Conservation (phyloP, 2,888 invertebrate genomes). For the Tenthredo amoena region DNA sequence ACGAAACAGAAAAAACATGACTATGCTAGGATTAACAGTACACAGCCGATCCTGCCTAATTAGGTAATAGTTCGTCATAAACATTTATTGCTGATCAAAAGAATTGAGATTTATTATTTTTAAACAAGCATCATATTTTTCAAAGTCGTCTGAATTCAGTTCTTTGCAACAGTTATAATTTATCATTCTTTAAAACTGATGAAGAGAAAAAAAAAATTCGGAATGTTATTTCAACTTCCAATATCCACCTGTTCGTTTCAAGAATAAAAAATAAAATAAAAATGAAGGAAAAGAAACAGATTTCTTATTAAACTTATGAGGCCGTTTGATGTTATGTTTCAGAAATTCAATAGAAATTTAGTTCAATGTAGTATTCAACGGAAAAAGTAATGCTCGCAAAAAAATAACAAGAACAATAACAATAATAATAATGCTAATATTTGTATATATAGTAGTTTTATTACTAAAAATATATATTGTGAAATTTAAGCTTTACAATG, state of each 20-base stretch:
- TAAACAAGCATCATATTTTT: neutral
- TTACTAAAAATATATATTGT: conserved; percentile 29
- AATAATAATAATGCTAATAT: conserved; percentile 25
- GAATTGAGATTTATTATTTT: neutral
- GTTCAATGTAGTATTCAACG: neutral
- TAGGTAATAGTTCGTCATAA: neutral
- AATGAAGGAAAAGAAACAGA: neutral
- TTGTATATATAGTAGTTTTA: conserved; percentile 15
- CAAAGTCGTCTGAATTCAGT: conserved; percentile 1
- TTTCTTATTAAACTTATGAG: neutral
- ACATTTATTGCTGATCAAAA: neutral
- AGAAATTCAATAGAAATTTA: neutral
- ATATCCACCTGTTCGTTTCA: neutral
- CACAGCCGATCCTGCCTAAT: conserved; percentile 24
- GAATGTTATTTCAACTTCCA: neutral
- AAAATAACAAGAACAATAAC: conserved; percentile 4
- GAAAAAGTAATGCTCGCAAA: neutral
- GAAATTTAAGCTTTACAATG: conserved; percentile 21
- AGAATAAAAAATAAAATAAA: neutral
- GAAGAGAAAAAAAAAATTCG: neutral
- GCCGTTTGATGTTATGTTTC: neutral
- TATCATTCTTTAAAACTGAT: neutral
- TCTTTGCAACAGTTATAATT: neutral
- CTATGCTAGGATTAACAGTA: conserved; percentile 9
- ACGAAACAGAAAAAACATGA: neutral